Evolutionary conservation across 1,140 invertebrate genomes (phyloP), one percentile per base, ranked within the genome.

Genomic region (Sesamia nonagrioides): DNA sequence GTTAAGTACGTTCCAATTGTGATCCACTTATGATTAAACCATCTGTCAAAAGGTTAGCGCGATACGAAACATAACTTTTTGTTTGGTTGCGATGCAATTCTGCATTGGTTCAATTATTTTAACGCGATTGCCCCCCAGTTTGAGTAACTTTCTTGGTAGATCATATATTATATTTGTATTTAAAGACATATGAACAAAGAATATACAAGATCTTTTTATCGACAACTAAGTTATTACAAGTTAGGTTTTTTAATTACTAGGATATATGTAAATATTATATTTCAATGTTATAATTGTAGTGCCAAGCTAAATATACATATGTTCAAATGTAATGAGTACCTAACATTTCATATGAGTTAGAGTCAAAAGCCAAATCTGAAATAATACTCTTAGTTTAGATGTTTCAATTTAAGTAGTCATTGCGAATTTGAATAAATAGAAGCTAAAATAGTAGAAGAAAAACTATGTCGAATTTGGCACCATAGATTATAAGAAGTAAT

Each of bases 341-440:
- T 60, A 60, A 75, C 35, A 61, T 75, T 74, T 45, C 42, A 17
- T 37, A 48, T 69, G 8, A 71, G 50, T 13, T 69, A 21, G 42
- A 21, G 17, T 40, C 17, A 27, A 74, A 37, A 56, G 37, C 58
- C 58, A 76, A 76, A 76, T 76, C 74, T 76, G 74, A 54, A 76
- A 66, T 40, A 76, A 76, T 76, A 76, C 74, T 76, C 74, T 27
- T 76, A 63, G 61, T 52, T 66, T 63, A 61, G 69, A 56, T 40
- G 17, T n/a, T 50, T n/a, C 13, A 37, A 8, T 18, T 54, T 21
- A 21, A 56, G 18, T 56, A 27, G 8, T 3, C 11, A 11, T 21
- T 56, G 18, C 27, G 27, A 27, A 27, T 3, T 27, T 27, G 8
- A 35, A 17, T n/a, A 35, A 37, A 6, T 33, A 54, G 4, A 54